Base-by-base conservation (phyloP, 2,888 invertebrate genomes). In the Abrostola tripartita region DNA sequence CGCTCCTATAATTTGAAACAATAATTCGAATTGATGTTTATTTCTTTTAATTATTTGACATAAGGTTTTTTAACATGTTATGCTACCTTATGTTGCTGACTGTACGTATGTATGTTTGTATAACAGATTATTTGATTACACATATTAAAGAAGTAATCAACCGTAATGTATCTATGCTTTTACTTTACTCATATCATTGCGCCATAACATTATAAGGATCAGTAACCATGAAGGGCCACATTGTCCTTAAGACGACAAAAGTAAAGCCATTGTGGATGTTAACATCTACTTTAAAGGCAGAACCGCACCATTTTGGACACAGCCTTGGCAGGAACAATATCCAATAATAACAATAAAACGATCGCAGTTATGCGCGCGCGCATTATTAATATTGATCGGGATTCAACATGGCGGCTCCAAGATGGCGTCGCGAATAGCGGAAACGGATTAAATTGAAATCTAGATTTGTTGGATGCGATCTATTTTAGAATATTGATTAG, bases 301-400 rank as follows among this genome's bases (percentile, higher is more conserved):
- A 87, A 85, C 88, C 81, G 76, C 79, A 82, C 93, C 92, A 87
- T 92, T 90, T 90, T 84, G 71, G 91, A 84, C 69, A 56, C 84
- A 88, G 85, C 93, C 92, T 91, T 91, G 88, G 79, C 68, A 68
- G 83, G 88, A 91, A 93, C 93, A 93, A 92, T 92, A 90, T 93
- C 89, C 92, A 90, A 93, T 93, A 93, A 92, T 90, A 92, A 91
- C 91, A 90, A 91, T 90, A 90, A 88, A 90, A 87, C 68, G 82
- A 82, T 75, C 82, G 82, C 69, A 81, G 79, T 78, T 75, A 78
- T 81, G 82, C 79, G 83, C 81, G 78, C 69, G 79, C 79, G 76
- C 80, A 81, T 80, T 81, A 79, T 83, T 81, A 81, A 84, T 85
- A 82, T 81, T 82, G 78, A 73, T 79, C 73, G 73, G 69, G 66